Evolutionary conservation across 2,797 vertebrate genomes (phyloP).

Genomic region (Glyptemys insculpta): DNA sequence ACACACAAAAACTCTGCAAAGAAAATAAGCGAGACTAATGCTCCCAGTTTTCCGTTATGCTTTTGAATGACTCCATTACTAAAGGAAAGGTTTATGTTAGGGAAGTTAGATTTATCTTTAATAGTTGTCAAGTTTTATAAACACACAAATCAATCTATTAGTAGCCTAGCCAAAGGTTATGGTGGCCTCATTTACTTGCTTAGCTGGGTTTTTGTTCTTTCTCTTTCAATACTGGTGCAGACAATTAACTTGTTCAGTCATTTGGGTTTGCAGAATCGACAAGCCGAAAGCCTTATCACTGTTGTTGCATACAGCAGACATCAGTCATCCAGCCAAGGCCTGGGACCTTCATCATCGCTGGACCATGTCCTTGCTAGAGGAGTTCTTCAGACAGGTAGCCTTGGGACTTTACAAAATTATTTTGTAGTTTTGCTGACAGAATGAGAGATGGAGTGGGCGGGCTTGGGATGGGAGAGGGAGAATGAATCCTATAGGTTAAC

Average conservation of each 20-base stretch:
- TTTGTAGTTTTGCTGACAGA: background rate
- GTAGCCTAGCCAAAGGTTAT: background rate
- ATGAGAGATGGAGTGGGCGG: background rate
- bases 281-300: conserved; percentile 98
- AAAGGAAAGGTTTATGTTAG: background rate
- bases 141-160: background rate
- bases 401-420: background rate
- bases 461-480: background rate
- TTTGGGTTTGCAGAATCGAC: conserved; percentile 90
- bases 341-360: conserved; percentile 97
- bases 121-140: conserved; percentile 1
- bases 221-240: background rate
- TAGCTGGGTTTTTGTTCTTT: background rate
- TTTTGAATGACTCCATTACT: background rate
- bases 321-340: conserved; percentile 97
- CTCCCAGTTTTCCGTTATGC: background rate
- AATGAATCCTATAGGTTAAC: background rate
- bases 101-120: conserved; percentile 18
- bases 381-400: conserved; percentile 98
- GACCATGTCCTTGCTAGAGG: conserved; percentile 96
- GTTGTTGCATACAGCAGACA: conserved; percentile 97
- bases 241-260: conserved; percentile 41
- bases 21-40: background rate
- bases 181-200: background rate
- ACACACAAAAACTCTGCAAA: background rate